A percentile compares a stretch with the other conserved stretches of the same genome.
Evolutionary conservation across 2,888 invertebrate species (phyloP).

Genomic region (Eristalis arbustorum): DNA sequence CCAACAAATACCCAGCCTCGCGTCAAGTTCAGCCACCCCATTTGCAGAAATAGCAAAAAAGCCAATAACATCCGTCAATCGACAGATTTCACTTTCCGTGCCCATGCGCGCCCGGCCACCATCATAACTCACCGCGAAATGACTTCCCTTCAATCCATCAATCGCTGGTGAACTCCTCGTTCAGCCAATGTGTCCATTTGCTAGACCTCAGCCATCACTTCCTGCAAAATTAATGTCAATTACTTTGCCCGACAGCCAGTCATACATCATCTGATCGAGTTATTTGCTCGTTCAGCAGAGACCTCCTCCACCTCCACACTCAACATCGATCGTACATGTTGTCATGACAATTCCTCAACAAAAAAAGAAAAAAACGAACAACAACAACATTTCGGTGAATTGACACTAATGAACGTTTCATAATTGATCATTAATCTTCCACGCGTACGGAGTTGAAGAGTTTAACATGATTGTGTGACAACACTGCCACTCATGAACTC

Average conservation of each 20-base stretch:
- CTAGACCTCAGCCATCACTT: slow-evolving; percentile 1
- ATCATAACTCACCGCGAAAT: neutral
- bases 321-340: slow-evolving; percentile 3
- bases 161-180: neutral
- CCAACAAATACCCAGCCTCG: too few relatives aligned
- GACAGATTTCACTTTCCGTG: neutral
- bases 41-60: neutral
- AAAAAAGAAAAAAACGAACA: neutral
- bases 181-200: neutral
- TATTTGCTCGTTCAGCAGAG: slow-evolving; percentile 31
- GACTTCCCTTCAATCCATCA: slow-evolving; percentile 5
- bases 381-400: slow-evolving; percentile 55
- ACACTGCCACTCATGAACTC: slow-evolving; percentile 59
- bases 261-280: slow-evolving; percentile 9
- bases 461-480: slow-evolving; percentile 67
- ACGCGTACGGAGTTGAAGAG: slow-evolving; percentile 41
- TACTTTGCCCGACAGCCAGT: slow-evolving; percentile 26
- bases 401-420: slow-evolving; percentile 69
- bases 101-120: neutral
- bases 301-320: neutral
- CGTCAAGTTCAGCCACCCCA: too few relatives aligned
- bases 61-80: neutral
- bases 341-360: slow-evolving; percentile 47
- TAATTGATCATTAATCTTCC: slow-evolving; percentile 68
- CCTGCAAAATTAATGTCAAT: slow-evolving; percentile 26